These are phyloP conservation scores for Yponomeuta cagnagella DNA, from an alignment of 2,888 invertebrate species.

Conservation along the genomic window DNA sequence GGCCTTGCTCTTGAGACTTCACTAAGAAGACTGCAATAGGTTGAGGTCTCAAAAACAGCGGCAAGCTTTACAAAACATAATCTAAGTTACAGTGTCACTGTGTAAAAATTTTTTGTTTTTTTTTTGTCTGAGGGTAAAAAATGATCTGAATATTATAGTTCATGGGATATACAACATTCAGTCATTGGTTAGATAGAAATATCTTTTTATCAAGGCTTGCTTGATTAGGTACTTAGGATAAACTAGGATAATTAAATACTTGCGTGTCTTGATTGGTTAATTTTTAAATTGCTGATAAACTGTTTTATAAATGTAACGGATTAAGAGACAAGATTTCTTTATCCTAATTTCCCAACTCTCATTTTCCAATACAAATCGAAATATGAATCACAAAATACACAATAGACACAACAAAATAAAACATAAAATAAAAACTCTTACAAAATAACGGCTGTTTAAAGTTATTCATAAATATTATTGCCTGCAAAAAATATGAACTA, in stretches of 20 bases:
- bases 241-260: no score
- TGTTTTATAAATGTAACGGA: no score
- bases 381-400: not conserved
- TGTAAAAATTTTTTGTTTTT: not conserved
- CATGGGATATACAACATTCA: not conserved
- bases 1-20: not conserved
- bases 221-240: no score
- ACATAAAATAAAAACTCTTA: slow-evolving; percentile 18
- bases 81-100: not conserved
- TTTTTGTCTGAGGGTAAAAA: not conserved
- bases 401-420: slow-evolving; percentile 18
- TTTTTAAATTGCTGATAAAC: no score
- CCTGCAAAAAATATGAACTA: slow-evolving; percentile 10
- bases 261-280: no score
- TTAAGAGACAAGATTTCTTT: not conserved
- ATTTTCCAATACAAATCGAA: not conserved
- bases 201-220: no score
- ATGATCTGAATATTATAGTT: not conserved
- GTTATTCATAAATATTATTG: slow-evolving; percentile 18
- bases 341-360: not conserved
- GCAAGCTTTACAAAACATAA: no score
- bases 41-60: no score
- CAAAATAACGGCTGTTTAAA: slow-evolving; percentile 19
- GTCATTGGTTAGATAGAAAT: not conserved
- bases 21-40: no score